Percentiles rank a stretch among this genome's conserved stretches.
Conservation (phyloP, 1,140 invertebrate genomes). For the Carposina sasakii region DNA sequence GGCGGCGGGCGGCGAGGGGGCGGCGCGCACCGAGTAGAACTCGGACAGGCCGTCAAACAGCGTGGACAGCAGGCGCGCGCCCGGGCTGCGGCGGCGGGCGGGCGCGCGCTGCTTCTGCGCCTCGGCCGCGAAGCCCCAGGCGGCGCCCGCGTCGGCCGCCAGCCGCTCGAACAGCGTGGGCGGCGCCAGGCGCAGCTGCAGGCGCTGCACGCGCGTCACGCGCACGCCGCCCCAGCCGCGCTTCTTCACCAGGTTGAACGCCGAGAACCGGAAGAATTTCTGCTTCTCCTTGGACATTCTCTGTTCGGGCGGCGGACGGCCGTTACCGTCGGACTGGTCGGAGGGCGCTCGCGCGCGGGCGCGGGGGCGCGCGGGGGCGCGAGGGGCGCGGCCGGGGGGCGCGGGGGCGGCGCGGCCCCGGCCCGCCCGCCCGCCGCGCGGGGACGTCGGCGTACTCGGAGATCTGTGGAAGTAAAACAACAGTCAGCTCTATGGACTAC, state of each 20-base stretch:
- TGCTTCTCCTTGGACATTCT: slow-evolving; percentile 88
- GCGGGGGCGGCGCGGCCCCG: slow-evolving; percentile 3
- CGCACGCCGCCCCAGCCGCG: slow-evolving; percentile 48
- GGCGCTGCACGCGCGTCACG: slow-evolving; percentile 44
- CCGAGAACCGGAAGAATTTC: slow-evolving; percentile 86
- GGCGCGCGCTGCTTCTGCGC: slow-evolving; percentile 66
- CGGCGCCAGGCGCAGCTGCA: slow-evolving; percentile 39
- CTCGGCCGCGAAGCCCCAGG: slow-evolving; percentile 86
- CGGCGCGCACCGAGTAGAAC: slow-evolving; percentile 81
- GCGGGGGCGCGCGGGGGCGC: slow-evolving; percentile 37
- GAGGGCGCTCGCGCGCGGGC: slow-evolving; percentile 46
- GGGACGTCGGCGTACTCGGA: no score
- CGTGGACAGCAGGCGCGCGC: slow-evolving; percentile 76
- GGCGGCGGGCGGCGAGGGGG: slow-evolving; percentile 25
- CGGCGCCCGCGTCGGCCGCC: slow-evolving; percentile 63
- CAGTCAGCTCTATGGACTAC: no score
- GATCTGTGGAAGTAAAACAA: no score
- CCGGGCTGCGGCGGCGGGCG: slow-evolving; percentile 48
- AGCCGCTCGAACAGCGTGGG: slow-evolving; percentile 68
- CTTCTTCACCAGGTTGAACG: slow-evolving; percentile 76
- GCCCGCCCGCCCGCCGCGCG: not conserved
- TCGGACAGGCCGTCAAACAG: slow-evolving; percentile 90
- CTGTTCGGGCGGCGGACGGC: slow-evolving; percentile 77
- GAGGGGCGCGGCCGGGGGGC: slow-evolving; percentile 38
- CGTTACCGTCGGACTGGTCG: slow-evolving; percentile 70